A percentile compares a stretch with the other conserved stretches of the same genome.
phyloP scores from a whole-genome alignment of 2,113 vertebrate species.

The Rhadina sibilatrix region DNA sequence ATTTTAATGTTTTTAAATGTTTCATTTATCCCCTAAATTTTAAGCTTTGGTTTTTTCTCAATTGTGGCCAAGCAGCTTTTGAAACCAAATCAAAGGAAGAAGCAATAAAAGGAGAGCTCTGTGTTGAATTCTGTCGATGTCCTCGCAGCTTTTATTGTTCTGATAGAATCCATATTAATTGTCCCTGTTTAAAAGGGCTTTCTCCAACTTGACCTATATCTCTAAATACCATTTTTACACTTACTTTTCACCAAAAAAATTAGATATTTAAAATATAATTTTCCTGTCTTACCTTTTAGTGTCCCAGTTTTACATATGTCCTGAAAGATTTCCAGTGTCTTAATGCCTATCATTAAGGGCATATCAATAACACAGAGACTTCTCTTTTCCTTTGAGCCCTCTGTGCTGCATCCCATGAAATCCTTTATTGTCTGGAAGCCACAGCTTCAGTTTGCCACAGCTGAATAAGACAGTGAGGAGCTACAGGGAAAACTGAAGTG shows the following conservation, averaged over 20 bases:
- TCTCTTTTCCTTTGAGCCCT: background rate
- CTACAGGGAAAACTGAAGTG: background rate
- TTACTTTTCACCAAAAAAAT: background rate
- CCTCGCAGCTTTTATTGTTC: background rate
- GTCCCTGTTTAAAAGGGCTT: background rate
- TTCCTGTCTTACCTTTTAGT: background rate
- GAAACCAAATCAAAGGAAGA: background rate
- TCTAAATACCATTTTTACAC: background rate
- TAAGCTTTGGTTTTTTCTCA: background rate
- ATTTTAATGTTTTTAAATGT: background rate
- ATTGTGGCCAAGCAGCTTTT: slow-evolving; percentile 7
- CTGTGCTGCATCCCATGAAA: background rate
- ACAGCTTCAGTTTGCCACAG: background rate
- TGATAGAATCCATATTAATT: background rate
- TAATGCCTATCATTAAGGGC: background rate
- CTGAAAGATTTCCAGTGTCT: background rate
- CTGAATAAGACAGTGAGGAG: background rate
- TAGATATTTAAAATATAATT: background rate
- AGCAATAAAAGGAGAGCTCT: background rate
- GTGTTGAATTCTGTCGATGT: background rate
- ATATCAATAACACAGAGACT: background rate
- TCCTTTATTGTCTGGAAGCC: background rate
- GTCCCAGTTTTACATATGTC: background rate
- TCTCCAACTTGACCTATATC: background rate
- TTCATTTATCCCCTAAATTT: background rate